Base-by-base conservation (phyloP, 2,797 vertebrate genomes). In the Intellagama lesueurii region DNA sequence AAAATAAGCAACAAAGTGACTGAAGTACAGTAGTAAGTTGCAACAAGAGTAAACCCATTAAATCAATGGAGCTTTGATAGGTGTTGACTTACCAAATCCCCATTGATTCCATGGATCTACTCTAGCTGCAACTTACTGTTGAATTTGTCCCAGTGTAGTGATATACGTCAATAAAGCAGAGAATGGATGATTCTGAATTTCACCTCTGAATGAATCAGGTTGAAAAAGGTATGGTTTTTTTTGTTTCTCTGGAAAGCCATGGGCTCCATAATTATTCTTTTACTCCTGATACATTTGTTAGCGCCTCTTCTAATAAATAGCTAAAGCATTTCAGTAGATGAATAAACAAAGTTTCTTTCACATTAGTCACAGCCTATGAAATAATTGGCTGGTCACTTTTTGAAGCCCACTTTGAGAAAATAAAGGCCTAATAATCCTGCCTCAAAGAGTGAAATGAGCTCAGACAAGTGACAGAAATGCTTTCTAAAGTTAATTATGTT, bases 401-500 rank as follows among this genome's bases (percentile, higher is more conserved):
- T 92, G 88, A 94, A 90, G n/a, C 17, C 89, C 72, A 91, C 11
- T 90, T 92, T 92, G 92, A 93, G 91, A 93, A 96, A 97, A 96
- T 95, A 86, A 97, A 97, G 94, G 91, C 73, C 94, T 96, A 94
- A 95, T 95, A 91, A 96, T 96, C 95, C 94, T 95, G 91, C 72
- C 92, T 93, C 87, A 91, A 93, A 96, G 94, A 95, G 83, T 91
- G 91, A 96, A 97, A 97, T 94, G 90, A 96, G 95, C 96, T 97
- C 94, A 97, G 96, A 97, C 96, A 97, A 97, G 95, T 97, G 96
- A 98, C 96, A 98, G 95, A 96, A 97, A 97, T 95, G 95, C 93
- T 96, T 97, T 97, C 94, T 96, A 94, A 97, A 97, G 97, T 97
- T 98, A 98, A 98, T 98, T 98, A 97, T 96, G 94, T 97, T 98